Base-by-base conservation (phyloP, 1,140 invertebrate genomes). In the Aphelinus certus region DNA sequence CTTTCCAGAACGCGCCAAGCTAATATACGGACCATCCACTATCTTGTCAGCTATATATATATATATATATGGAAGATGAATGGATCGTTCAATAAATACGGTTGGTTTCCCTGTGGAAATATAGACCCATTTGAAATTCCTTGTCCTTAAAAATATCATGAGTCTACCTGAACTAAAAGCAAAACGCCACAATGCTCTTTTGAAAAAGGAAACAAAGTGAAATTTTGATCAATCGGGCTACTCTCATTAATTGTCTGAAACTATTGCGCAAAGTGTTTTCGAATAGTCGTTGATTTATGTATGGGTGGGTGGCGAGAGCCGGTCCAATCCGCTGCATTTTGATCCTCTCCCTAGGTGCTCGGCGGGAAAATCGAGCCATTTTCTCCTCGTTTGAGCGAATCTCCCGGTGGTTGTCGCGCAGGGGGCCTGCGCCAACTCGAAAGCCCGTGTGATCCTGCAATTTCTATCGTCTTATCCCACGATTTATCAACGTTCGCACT, bases 241-340 rank as follows among this genome's bases (percentile, higher is more conserved):
- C 10, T 55, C 58, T 71, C 58, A 71, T 63, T 71, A 63, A 71
- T 71, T 9, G 60, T 43, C 10, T n/a, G 49, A 45, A 71, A 63
- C 69, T 71, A 63, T 71, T n/a, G 48, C 6, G 48, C 69, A 71
- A 71, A 71, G 69, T 71, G 69, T 55, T 71, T 71, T 71, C 48
- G 69, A 71, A 71, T 71, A 7, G 60, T 49, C 60, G 60, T 63
- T 71, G 69, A 71, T 71, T 71, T 62, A 71, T 71, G 69, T 63
- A 63, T 58, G 65, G 6, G 42, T 48, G 65, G 42, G 5, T 7
- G 53, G 62, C 45, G 3, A 6, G 53, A 26, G n/a, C 53, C 42
- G 42, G 51, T 66, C 51, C 66, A 68, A 57, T 57, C 66, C 26
- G 53, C 55, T 9, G 10, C 51, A 42, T 47, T 9, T 47, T 66